Evolutionary conservation across 2,797 vertebrate genomes (phyloP), one percentile per base, ranked within the genome.

Genomic region (Squalus acanthias): DNA sequence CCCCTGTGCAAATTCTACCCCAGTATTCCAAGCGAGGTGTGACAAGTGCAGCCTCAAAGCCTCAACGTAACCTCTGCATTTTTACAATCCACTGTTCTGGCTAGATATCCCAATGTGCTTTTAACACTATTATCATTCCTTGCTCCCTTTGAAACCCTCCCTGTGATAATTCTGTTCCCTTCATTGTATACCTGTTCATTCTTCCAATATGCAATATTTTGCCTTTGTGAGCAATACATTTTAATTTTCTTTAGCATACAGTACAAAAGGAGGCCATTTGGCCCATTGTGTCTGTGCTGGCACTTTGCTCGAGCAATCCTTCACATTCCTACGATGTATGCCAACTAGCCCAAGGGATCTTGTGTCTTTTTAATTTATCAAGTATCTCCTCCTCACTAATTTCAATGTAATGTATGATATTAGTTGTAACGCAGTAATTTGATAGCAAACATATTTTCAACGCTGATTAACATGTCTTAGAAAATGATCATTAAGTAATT

Each of bases 401-500:
- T 85, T 85, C 46, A 85, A 85, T 24, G 39, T 50, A 85, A 85
- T 85, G 65, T 17, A 67, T 67, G 20, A 50, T 50, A 85, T 85
- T 85, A 85, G 82, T 50, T 9, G 17, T 46, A 46, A 39, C 33
- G 20, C 17, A 46, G 17, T 85, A 85, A 85, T 85, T 85, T 1
- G 79, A 85, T 85, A 85, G n/a, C 10, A 46, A 85, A 85, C 20
- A 13, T 46, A 85, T 85, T 85, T 85, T 50, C 20, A 50, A 24
- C 46, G 82, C 46, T 50, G 82, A 85, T 85, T 39, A 85, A 85
- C 46, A 50, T 50, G 17, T 24, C 82, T 57, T 85, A 50, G 82
- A 85, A 85, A 85, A 85, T 50, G 22, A 85, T 50, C 82, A 85
- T 85, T 85, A 85, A 85, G 82, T 85, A 85, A 85, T 85, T 50